Evolutionary conservation across 1,140 invertebrate genomes (phyloP), one percentile per base, ranked within the genome.

Genomic region (Dryas iulia): DNA sequence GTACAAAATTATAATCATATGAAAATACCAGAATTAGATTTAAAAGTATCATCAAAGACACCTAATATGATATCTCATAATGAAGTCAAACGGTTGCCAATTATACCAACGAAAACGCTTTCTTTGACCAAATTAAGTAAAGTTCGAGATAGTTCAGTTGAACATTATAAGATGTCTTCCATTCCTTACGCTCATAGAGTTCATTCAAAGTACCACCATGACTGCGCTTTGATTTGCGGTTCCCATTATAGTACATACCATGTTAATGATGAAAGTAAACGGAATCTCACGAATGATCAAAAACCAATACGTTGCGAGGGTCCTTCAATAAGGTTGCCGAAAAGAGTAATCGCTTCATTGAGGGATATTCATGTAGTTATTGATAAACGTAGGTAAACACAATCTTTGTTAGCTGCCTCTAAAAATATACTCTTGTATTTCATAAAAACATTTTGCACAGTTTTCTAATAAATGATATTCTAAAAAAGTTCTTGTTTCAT

Each of bases 281-380:
- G 8, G 39, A 62, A 25, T 24, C 21, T 6, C 8, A 26, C 11
- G 11, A n/a, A 26, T 26, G 11, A 12, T 26, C 11, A 12, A 26
- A 74, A 66, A 47, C 62, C 59, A 0, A 8, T 60, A 0, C 52
- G 57, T 12, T 23, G 24, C 24, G 64, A 65, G 18, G 64, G 59
- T 11, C 69, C 71, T 10, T 68, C 53, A 1, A 76, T 81, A 8
- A 77, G 63, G 12, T 62, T 78, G 23, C 85, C 85, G 12, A 81
- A 64, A 35, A 87, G 76, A 67, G 67, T 87, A 0, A 57, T 87
- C 18, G 79, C 76, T 11, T 87, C 84, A 5, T 76, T 79, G 24
- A 71, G 64, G 56, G 65, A 84, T 61, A 77, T 82, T 28, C 78
- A 83, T 3, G 24, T 62, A 7, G 79, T 74, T 54, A 61, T 76